phyloP scores from a whole-genome alignment of 2,888 invertebrate species.

The Luperina nickerlii region DNA sequence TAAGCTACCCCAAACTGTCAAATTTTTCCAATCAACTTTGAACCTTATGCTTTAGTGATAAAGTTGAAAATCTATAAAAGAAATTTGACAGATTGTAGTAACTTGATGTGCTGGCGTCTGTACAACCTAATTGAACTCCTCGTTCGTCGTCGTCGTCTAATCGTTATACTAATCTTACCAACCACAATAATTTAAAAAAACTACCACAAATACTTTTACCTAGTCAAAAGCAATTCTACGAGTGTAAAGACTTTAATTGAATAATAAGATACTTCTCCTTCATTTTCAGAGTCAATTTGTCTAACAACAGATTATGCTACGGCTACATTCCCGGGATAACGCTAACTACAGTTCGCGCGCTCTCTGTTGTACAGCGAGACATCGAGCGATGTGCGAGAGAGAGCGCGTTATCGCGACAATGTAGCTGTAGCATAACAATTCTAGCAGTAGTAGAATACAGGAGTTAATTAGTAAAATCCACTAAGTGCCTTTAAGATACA shows the following conservation, averaged over 20 bases:
- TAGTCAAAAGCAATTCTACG: background rate
- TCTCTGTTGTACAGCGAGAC: background rate
- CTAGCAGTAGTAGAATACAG: background rate
- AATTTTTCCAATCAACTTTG: no score
- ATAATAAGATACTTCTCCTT: background rate
- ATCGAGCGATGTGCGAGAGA: background rate
- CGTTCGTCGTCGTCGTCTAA: no score
- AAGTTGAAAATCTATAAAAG: no score
- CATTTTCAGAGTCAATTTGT: background rate
- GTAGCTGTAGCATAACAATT: background rate
- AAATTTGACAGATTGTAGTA: no score
- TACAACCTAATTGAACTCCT: no score
- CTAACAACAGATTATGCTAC: background rate
- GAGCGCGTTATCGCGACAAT: no score
- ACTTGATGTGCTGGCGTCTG: no score
- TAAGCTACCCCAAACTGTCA: no score
- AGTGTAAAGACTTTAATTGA: background rate
- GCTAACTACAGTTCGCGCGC: background rate
- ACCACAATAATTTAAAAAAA: background rate
- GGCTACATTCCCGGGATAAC: background rate
- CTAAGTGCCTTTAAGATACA: background rate
- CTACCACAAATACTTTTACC: background rate
- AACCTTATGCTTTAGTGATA: no score
- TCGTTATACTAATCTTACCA: no score
- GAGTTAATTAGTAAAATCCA: background rate